A percentile compares a stretch with the other conserved stretches of the same genome.
Conservation (phyloP, 2,888 invertebrate genomes). For the Drosophila monieri region DNA sequence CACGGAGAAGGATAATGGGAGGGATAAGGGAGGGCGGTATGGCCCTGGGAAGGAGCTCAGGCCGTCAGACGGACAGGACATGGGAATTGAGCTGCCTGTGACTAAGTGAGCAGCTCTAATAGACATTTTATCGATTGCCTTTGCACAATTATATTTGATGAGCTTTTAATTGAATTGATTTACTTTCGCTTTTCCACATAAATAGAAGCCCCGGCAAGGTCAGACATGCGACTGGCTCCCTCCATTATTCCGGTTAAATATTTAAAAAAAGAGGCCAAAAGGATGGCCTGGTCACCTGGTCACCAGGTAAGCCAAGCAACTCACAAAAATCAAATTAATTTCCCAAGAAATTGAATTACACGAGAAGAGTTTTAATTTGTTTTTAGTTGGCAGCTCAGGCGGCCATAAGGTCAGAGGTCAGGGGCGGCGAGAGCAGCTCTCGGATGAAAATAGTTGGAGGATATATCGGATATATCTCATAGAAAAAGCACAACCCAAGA, state of each 20-base stretch:
- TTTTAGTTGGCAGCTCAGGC: neutral
- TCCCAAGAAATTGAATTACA: constrained; percentile 1
- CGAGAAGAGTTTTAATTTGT: neutral
- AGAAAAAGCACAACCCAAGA: constrained; percentile 1
- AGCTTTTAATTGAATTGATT: constrained; percentile 75
- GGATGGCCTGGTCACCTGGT: too few relatives aligned
- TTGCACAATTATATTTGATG: constrained; percentile 67
- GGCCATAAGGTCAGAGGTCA: neutral
- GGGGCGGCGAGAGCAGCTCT: too few relatives aligned
- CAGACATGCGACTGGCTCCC: constrained; percentile 21
- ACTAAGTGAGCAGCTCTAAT: constrained; percentile 45
- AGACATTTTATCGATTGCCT: constrained; percentile 64
- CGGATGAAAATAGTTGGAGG: too few relatives aligned
- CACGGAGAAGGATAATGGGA: neutral
- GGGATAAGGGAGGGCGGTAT: neutral
- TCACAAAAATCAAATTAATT: neutral
- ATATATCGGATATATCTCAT: constrained; percentile 5
- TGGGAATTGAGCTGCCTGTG: constrained; percentile 29
- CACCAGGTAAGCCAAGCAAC: too few relatives aligned
- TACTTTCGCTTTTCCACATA: constrained; percentile 37
- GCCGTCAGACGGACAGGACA: constrained; percentile 1
- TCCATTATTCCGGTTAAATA: neutral
- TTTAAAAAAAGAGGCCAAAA: too few relatives aligned
- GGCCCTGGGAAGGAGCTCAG: constrained; percentile 3
- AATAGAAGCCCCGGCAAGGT: constrained; percentile 28